phyloP scores from a whole-genome alignment of 2,797 vertebrate genomes.

The Argentina silus region DNA sequence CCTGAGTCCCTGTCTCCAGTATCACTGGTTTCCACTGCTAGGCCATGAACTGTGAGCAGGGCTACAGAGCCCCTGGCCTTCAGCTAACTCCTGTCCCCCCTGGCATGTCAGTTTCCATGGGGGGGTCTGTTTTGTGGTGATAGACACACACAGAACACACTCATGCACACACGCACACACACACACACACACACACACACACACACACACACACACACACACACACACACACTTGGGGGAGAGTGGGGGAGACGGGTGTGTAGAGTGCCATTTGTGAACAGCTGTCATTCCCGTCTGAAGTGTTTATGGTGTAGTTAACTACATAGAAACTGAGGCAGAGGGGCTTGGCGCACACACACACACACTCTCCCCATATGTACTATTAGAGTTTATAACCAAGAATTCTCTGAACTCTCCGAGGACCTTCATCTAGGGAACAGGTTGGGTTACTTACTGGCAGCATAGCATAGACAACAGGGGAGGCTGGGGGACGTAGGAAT shows the following conservation, averaged over 20 bases:
- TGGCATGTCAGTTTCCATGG: slow-evolving; percentile 37
- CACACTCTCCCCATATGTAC: slow-evolving; percentile 9
- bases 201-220: too few relatives aligned
- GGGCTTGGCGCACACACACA: background rate
- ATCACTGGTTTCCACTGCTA: slow-evolving; percentile 22
- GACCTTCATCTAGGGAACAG: slow-evolving; percentile 11
- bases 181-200: too few relatives aligned
- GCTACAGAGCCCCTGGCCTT: slow-evolving; percentile 32
- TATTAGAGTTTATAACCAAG: slow-evolving; percentile 34
- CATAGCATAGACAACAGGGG: background rate
- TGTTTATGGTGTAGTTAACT: slow-evolving; percentile 49
- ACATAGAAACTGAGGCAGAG: too few relatives aligned
- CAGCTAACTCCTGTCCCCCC: slow-evolving; percentile 30
- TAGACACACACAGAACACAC: background rate
- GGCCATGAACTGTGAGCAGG: slow-evolving; percentile 6
- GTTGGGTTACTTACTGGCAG: slow-evolving; percentile 30
- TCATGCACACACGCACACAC: too few relatives aligned
- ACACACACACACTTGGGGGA: background rate
- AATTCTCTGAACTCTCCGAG: slow-evolving; percentile 33
- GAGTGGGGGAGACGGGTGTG: slow-evolving; percentile 20
- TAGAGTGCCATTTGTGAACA: slow-evolving; percentile 39
- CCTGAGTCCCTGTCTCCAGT: slow-evolving; percentile 32
- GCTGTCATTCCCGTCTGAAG: slow-evolving; percentile 53
- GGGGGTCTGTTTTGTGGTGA: background rate
- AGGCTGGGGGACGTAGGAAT: too few relatives aligned